A percentile compares a stretch with the other conserved stretches of the same genome.
Conservation (phyloP, 2,888 invertebrate genomes). For the Lepidonotus clava region DNA sequence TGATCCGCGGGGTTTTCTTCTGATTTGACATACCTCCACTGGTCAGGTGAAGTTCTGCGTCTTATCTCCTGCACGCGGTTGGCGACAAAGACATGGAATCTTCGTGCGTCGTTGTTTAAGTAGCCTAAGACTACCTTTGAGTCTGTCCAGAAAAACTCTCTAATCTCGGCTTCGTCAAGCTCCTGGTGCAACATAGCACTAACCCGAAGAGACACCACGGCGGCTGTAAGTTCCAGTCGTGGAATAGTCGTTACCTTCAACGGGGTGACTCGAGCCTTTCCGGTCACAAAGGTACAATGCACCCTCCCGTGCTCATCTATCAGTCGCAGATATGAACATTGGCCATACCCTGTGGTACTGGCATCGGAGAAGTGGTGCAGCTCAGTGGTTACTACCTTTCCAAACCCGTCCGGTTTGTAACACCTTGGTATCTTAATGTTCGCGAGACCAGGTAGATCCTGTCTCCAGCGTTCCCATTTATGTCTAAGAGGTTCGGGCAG, state of each 20-base stretch:
- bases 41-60: conserved; percentile 53
- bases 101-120: conserved; percentile 58
- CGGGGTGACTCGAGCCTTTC: conserved; percentile 57
- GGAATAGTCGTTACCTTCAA: conserved; percentile 55
- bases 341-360: conserved; percentile 57
- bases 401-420: conserved; percentile 15
- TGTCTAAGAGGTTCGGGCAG: conserved; percentile 59
- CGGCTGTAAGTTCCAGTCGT: conserved; percentile 58
- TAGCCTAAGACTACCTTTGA: conserved; percentile 59
- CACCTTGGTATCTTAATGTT: conserved; percentile 33
- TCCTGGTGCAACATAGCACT: conserved; percentile 54
- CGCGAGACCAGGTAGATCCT: neutral
- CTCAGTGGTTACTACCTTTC: neutral
- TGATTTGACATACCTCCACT: conserved; percentile 68
- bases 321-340: conserved; percentile 52
- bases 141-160: conserved; percentile 61
- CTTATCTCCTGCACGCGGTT: conserved; percentile 68
- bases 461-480: conserved; percentile 64
- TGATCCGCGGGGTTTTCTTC: conserved; percentile 73
- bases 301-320: conserved; percentile 25
- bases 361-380: conserved; percentile 60
- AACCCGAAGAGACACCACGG: conserved; percentile 50
- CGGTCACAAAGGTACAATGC: conserved; percentile 55
- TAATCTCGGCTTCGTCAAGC: conserved; percentile 25
- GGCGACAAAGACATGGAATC: conserved; percentile 69